Percentiles rank a stretch among this genome's conserved stretches.
phyloP scores from a whole-genome alignment of 2,888 invertebrate species.

The Acleris cristana region DNA sequence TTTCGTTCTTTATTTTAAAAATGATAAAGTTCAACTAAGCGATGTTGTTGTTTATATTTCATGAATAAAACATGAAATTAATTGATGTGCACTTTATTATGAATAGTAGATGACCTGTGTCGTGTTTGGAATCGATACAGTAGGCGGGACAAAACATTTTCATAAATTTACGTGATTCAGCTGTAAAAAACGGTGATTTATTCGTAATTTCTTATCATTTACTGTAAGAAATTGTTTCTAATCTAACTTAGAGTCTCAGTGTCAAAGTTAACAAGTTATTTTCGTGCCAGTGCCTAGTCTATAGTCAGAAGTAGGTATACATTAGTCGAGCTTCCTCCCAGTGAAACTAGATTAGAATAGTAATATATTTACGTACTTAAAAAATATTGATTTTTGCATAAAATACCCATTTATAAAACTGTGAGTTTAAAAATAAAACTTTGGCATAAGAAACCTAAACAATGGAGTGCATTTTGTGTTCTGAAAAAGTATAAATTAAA shows the following conservation, averaged over 20 bases:
- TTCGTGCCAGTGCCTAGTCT: slow-evolving; percentile 9
- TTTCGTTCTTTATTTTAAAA: slow-evolving; percentile 59
- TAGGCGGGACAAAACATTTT: slow-evolving; percentile 36
- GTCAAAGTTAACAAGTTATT: slow-evolving; percentile 1
- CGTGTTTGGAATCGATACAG: slow-evolving; percentile 36
- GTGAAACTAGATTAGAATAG: slow-evolving; percentile 3
- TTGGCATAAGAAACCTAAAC: slow-evolving; percentile 36
- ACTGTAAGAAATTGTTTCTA: not conserved
- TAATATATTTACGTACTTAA: not conserved
- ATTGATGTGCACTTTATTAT: slow-evolving; percentile 37
- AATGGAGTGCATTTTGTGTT: slow-evolving; percentile 15
- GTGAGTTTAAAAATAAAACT: not conserved
- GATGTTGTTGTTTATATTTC: slow-evolving; percentile 52
- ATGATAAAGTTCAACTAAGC: slow-evolving; percentile 55
- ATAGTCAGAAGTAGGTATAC: not conserved
- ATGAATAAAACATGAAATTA: slow-evolving; percentile 64
- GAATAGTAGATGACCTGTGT: slow-evolving; percentile 39
- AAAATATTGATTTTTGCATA: not conserved
- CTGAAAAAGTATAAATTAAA: slow-evolving; percentile 27
- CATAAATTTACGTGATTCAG: slow-evolving; percentile 19
- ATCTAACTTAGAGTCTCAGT: not conserved
- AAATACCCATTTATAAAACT: not conserved
- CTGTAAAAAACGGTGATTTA: slow-evolving; percentile 10
- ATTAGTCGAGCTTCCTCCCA: slow-evolving; percentile 4
- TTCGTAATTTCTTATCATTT: slow-evolving; percentile 10